Base-by-base conservation (phyloP, 2,113 vertebrate genomes). In the Helogale parvula region DNA sequence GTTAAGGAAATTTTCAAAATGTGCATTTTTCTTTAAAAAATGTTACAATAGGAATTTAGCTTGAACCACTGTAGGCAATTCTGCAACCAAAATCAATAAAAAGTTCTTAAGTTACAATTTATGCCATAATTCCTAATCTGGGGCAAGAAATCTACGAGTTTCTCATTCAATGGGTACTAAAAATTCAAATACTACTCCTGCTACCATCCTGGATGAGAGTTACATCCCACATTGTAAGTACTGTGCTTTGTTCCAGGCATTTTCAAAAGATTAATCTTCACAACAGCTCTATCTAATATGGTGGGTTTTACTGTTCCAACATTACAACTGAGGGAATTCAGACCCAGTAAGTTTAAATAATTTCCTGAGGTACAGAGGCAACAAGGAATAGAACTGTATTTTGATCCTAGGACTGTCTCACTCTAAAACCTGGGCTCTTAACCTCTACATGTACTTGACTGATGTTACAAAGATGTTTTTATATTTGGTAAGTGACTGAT, bases 1-100 rank as follows among this genome's bases (percentile, higher is more conserved):
- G 5, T 47, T 92, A 95, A 94, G 88, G 8, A 92, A 65, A 85
- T 90, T 94, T 97, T 94, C n/a, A 45, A 72, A 47, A 76, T 71
- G 5, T 85, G 13, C 3, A 66, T 96, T 97, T 90, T 27, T 87
- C 94, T 72, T 94, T 80, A 60, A 96, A 88, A 21, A 96, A 60
- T 31, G 5, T 47, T 77, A 11, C 82, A 76, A 17, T 87, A 77
- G 38, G 54, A 94, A 95, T 94, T 87, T 93, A 68, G 57, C 50
- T 94, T 95, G 81, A 93, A 90, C 27, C 38, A 2, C 3, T 65
- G 1, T 52, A 14, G 71, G 1, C 9, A 93, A 96, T 50, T 35
- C 0, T 87, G n/a, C 88, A 96, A 81, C 47, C 12, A 79, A 76
- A 94, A n/a, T 1, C 68, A 93, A 29, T 6, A 3, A 41, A 17